A percentile compares a stretch with the other conserved stretches of the same genome.
Evolutionary conservation across 1,140 invertebrate species (phyloP).

Genomic region (Caenorhabditis remanei): DNA sequence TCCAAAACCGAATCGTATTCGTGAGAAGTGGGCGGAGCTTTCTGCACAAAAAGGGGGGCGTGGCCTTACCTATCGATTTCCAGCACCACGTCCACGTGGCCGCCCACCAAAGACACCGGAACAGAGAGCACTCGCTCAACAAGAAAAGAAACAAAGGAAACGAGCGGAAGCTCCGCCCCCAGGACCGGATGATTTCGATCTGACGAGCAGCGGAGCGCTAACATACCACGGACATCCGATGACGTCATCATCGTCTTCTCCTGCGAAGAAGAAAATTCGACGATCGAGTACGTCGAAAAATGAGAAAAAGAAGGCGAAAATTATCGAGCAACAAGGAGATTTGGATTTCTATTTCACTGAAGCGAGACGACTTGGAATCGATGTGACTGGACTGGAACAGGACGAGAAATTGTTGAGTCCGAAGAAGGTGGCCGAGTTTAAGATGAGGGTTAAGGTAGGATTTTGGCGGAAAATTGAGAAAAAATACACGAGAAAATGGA

Average conservation of each 20-base stretch:
- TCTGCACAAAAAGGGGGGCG: no score
- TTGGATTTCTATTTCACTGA: conserved; percentile 29
- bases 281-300: not conserved
- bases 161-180: not conserved
- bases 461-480: no score
- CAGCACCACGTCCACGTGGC: conserved; percentile 18
- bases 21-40: no score
- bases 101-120: conserved; percentile 29
- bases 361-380: conserved; percentile 35
- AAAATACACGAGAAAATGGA: no score
- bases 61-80: not conserved
- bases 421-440: conserved; percentile 17
- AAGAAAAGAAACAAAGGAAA: not conserved
- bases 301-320: conserved; percentile 53
- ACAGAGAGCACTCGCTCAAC: not conserved
- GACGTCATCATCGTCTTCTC: not conserved
- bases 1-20: no score
- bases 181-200: not conserved
- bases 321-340: conserved; percentile 56
- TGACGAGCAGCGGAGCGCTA: not conserved
- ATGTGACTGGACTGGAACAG: conserved; percentile 32
- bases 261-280: conserved; percentile 2
- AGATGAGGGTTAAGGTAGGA: conserved; percentile 15
- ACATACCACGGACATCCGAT: not conserved
- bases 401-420: conserved; percentile 18